A percentile compares a stretch with the other conserved stretches of the same genome.
Conservation (phyloP, 2,797 vertebrate genomes). For the Syncerus caffer region DNA sequence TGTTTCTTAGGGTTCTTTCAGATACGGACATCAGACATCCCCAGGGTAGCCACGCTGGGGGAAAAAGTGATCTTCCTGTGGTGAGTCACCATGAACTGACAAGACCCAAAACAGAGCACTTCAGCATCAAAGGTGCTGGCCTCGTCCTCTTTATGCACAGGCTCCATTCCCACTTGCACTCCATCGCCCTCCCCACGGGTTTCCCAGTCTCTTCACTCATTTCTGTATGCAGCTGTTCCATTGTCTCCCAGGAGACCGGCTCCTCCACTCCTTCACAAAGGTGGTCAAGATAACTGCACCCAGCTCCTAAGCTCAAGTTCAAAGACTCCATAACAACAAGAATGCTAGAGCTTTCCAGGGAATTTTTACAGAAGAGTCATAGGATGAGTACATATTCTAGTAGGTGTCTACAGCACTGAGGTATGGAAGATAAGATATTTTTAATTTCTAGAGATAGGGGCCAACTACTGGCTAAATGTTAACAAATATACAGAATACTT, state of each 20-base stretch:
- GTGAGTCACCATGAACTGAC: background rate
- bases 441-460: background rate
- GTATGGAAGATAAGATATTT: background rate
- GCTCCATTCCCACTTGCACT: background rate
- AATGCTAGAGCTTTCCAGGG: background rate
- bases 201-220: background rate
- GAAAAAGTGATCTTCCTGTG: background rate
- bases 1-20: background rate
- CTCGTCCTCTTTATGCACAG: accelerated
- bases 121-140: accelerated
- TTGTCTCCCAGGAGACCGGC: background rate
- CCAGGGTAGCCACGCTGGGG: no score
- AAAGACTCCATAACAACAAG: background rate
- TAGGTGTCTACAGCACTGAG: background rate
- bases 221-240: background rate
- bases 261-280: background rate
- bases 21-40: background rate
- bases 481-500: background rate
- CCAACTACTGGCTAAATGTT: background rate
- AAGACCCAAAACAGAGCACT: background rate
- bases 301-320: background rate
- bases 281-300: background rate
- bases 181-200: background rate
- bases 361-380: background rate
- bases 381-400: background rate